A percentile compares a stretch with the other conserved stretches of the same genome.
Evolutionary conservation across 2,888 invertebrate species (phyloP).

Genomic region (Chloroclysta siterata): DNA sequence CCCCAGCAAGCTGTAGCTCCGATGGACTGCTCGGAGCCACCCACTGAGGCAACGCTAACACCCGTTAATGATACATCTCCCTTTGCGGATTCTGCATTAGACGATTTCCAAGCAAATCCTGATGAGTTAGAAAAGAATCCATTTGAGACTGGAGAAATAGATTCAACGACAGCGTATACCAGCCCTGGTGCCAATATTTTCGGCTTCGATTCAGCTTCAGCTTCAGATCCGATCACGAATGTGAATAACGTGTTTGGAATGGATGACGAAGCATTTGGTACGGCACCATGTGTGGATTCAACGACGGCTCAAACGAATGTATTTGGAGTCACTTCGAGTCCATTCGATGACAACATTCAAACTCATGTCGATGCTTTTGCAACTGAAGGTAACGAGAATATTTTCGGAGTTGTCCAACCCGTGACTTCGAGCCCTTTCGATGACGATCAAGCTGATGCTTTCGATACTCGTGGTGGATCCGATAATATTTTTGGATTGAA

Average conservation of each 20-base stretch:
- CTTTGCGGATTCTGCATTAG: constrained; percentile 57
- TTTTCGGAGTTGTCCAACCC: constrained; percentile 40
- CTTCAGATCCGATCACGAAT: constrained; percentile 50
- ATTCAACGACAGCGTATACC: constrained; percentile 43
- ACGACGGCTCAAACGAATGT: constrained; percentile 45
- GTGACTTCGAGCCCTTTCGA: constrained; percentile 37
- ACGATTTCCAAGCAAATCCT: constrained; percentile 46
- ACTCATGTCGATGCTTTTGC: constrained; percentile 37
- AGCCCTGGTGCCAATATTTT: constrained; percentile 54
- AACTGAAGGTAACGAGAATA: constrained; percentile 34
- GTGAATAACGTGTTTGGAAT: constrained; percentile 45
- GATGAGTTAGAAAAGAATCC: constrained; percentile 67
- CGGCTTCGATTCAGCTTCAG: constrained; percentile 49
- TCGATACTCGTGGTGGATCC: constrained; percentile 21
- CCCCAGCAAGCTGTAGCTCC: constrained; percentile 48
- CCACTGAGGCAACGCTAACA: constrained; percentile 44
- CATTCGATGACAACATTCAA: constrained; percentile 39
- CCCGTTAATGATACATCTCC: constrained; percentile 61
- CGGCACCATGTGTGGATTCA: constrained; percentile 26
- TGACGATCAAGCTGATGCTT: constrained; percentile 30
- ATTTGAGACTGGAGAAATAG: constrained; percentile 57
- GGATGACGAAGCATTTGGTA: constrained; percentile 41
- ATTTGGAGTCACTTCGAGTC: constrained; percentile 44
- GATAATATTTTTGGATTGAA: constrained; percentile 42
- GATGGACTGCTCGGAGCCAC: constrained; percentile 73